A percentile compares a stretch with the other conserved stretches of the same genome.
Conservation (phyloP, 2,888 invertebrate species). For the Bombyx huttoni region DNA sequence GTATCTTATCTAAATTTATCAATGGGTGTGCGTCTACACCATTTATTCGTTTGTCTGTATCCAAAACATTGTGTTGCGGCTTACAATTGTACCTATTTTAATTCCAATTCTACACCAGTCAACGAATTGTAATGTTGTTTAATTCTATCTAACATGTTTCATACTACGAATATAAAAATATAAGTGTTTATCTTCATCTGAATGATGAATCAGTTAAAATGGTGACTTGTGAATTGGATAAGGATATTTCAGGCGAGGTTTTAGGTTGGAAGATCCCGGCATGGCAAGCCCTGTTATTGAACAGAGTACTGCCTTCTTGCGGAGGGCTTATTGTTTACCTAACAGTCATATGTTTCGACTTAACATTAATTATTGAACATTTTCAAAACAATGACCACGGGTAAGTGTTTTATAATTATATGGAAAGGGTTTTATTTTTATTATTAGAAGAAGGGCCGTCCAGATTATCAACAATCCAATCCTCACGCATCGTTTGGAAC, state of each 20-base stretch:
- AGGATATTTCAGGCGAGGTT: conserved; percentile 49
- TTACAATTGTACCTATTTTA: no score
- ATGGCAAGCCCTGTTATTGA: conserved; percentile 55
- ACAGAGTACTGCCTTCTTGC: conserved; percentile 54
- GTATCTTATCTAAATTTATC: conserved; percentile 58
- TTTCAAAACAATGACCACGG: conserved; percentile 70
- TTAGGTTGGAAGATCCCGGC: conserved; percentile 50
- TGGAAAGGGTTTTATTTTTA: no score
- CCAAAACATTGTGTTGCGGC: conserved; percentile 12
- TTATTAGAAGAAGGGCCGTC: no score
- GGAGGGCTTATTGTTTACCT: conserved; percentile 76
- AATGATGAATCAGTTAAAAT: conserved; percentile 18
- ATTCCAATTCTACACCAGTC: no score
- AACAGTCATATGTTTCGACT: conserved; percentile 77
- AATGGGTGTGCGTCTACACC: conserved; percentile 38
- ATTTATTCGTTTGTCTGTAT: conserved; percentile 24
- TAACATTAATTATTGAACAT: conserved; percentile 77
- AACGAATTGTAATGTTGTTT: no score
- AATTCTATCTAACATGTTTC: neutral
- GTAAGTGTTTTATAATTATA: conserved; percentile 33
- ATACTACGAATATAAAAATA: neutral
- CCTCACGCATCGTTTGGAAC: no score
- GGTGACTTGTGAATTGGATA: conserved; percentile 58
- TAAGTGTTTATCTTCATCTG: neutral
- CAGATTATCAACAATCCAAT: no score